Conservation (phyloP, 2,888 invertebrate genomes). For the Eremobia ochroleuca region DNA sequence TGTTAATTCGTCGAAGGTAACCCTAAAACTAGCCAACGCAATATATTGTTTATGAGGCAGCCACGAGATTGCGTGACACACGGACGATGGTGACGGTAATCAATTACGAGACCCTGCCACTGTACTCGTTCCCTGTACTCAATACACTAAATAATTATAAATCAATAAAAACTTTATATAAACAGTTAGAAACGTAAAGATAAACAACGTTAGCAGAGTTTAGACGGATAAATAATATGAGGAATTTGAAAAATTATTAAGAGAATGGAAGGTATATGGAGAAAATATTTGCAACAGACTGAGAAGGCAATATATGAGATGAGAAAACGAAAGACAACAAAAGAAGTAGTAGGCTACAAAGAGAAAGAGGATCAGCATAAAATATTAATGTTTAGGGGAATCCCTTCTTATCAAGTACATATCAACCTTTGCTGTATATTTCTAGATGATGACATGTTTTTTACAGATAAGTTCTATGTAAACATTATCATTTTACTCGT, state of each 20-base stretch:
- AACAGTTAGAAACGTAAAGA: conserved; percentile 8
- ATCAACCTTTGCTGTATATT: conserved; percentile 4
- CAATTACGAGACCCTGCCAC: conserved; percentile 59
- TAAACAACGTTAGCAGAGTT: background rate
- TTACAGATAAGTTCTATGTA: conserved; percentile 17
- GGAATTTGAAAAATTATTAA: background rate
- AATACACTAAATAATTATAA: conserved; percentile 39
- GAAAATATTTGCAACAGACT: background rate
- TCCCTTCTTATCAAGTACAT: background rate
- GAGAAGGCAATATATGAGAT: background rate
- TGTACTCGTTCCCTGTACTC: conserved; percentile 17
- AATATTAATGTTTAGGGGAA: background rate
- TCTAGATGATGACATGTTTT: conserved; percentile 15
- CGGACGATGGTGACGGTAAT: conserved; percentile 55
- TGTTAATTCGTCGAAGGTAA: conserved; percentile 19
- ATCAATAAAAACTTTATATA: conserved; percentile 10
- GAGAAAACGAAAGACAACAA: background rate
- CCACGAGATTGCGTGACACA: conserved; percentile 63
- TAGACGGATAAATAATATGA: background rate
- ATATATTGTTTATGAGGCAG: conserved; percentile 50
- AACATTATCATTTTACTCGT: conserved; percentile 20
- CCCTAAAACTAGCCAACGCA: conserved; percentile 43
- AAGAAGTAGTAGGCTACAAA: conserved; percentile 8
- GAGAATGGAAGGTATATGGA: background rate
- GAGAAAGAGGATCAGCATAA: background rate